phyloP scores from a whole-genome alignment of 1,140 invertebrate species.

The Caenorhabditis inopinata region DNA sequence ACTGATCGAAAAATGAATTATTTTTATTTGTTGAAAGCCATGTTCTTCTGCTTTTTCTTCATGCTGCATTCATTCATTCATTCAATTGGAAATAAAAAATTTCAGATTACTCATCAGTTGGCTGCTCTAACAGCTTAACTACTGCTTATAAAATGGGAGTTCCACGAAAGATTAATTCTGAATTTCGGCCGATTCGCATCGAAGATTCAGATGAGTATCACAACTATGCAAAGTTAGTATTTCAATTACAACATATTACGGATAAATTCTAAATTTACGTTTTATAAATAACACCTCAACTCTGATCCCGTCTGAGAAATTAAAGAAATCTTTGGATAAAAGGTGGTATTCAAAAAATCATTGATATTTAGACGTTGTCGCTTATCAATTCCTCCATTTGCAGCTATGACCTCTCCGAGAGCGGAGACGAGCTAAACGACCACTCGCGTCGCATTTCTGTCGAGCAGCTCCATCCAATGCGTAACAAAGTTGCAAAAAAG shows the following conservation, averaged over 20 bases:
- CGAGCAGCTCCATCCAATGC: background rate
- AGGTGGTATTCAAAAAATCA: too few species aligned
- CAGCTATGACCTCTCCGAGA: slow-evolving; percentile 41
- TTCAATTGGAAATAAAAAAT: too few species aligned
- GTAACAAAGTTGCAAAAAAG: slow-evolving; percentile 3
- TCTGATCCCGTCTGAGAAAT: too few species aligned
- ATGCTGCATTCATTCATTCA: too few species aligned
- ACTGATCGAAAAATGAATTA: too few species aligned
- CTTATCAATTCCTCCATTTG: slow-evolving; percentile 1
- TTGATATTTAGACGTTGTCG: too few species aligned
- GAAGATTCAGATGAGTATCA: slow-evolving; percentile 9
- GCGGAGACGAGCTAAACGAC: slow-evolving; percentile 30
- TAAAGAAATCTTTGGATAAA: too few species aligned
- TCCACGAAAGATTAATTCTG: background rate
- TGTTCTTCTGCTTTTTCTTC: background rate
- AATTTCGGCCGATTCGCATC: slow-evolving; percentile 32
- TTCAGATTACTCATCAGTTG: too few species aligned
- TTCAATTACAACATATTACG: too few species aligned
- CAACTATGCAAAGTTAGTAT: slow-evolving; percentile 35
- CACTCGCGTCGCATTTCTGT: background rate
- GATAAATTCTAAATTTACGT: too few species aligned
- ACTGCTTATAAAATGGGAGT: slow-evolving; percentile 10
- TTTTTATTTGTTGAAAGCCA: too few species aligned
- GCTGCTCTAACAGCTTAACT: background rate
- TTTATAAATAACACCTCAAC: too few species aligned